phyloP scores from a whole-genome alignment of 2,797 vertebrate species.

The Mastacembelus armatus region DNA sequence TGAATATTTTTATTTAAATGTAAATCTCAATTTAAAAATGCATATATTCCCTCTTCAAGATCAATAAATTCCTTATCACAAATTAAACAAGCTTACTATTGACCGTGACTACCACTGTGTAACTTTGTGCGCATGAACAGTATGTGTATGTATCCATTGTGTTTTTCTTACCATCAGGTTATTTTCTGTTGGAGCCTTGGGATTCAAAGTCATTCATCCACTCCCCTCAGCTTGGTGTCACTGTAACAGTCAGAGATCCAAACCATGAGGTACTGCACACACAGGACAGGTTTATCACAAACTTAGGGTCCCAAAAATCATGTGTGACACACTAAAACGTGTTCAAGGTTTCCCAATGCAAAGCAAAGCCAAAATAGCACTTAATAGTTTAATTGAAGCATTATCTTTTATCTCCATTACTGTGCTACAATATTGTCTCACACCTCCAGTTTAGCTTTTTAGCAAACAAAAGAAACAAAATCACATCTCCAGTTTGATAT shows the following conservation, averaged over 20 bases:
- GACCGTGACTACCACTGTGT: not conserved
- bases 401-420: not conserved
- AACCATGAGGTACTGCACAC: slow-evolving; percentile 83
- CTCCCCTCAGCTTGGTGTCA: slow-evolving; percentile 88
- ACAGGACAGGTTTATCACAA: slow-evolving; percentile 2
- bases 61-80: too few relatives aligned
- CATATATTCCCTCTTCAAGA: not conserved
- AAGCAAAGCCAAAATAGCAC: slow-evolving; percentile 8
- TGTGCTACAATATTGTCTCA: not conserved
- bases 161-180: slow-evolving; percentile 76
- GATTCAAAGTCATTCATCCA: slow-evolving; percentile 70
- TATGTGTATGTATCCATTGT: slow-evolving; percentile 1
- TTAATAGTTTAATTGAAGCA: too few relatives aligned
- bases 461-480: not conserved
- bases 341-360: not conserved
- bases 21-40: not conserved
- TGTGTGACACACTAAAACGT: not conserved
- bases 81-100: too few relatives aligned
- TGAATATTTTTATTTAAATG: not conserved
- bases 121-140: not conserved
- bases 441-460: not conserved
- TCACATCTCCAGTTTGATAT: not conserved
- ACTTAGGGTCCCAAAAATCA: slow-evolving; percentile 9
- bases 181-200: slow-evolving; percentile 90
- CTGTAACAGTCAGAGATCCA: slow-evolving; percentile 87